Conservation (phyloP, 1,140 invertebrate genomes). For the Lucilia sericata region DNA sequence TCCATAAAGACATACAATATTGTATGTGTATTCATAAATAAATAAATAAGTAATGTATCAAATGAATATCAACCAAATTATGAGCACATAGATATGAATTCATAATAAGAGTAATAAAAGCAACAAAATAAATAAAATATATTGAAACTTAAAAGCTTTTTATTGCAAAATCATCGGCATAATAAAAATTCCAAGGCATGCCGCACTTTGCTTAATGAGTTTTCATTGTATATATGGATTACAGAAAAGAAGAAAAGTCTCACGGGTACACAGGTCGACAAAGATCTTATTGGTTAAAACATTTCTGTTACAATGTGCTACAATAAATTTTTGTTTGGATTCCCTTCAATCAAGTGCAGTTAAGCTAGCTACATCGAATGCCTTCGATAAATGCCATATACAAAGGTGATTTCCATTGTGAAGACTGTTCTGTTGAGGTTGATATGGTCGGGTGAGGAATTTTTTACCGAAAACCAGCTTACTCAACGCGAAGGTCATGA, state of each 20-base stretch:
- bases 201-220: conserved; percentile 4
- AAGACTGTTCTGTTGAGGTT: too few relatives aligned
- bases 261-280: not conserved
- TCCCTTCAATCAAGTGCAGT: too few relatives aligned
- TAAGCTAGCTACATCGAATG: too few relatives aligned
- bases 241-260: not conserved
- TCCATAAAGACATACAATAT: too few relatives aligned
- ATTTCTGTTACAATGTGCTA: too few relatives aligned
- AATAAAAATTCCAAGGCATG: not conserved
- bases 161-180: conserved; percentile 18
- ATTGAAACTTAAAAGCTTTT: conserved; percentile 5
- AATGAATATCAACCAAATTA: not conserved
- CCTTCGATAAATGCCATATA: too few relatives aligned
- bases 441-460: too few relatives aligned
- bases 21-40: too few relatives aligned
- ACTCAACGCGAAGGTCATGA: too few relatives aligned
- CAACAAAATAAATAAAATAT: not conserved
- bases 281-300: not conserved
- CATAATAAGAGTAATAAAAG: not conserved
- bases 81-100: not conserved
- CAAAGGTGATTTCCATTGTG: too few relatives aligned
- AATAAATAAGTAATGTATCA: not conserved
- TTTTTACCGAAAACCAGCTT: too few relatives aligned
- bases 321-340: too few relatives aligned
- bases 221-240: not conserved